Base-by-base conservation (phyloP, 2,113 vertebrate genomes). In the Callopanchax toddi region DNA sequence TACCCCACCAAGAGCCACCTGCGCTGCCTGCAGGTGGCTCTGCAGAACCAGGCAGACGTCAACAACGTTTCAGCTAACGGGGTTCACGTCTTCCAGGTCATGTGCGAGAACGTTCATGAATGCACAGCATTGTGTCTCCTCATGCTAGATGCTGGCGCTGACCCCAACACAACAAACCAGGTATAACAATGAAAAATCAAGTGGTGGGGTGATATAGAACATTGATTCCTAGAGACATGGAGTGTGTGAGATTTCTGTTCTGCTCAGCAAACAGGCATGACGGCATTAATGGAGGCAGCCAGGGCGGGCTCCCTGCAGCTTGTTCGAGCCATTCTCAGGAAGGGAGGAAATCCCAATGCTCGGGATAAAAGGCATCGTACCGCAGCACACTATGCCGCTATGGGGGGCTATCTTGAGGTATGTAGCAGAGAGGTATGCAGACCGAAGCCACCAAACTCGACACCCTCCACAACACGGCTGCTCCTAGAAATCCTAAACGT, bases 381-480 rank as follows among this genome's bases (percentile, higher is more conserved):
- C 0, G 95, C 95, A 3, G 92, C 92, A 1, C 97, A 99, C 87
- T 96, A 95, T 3, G 96, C 97, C 8, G 96, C 96, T 63, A 93
- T 93, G 92, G 93, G 94, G 52, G 96, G 96, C 59, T 95, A 89
- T 76, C 93, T 97, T 61, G 94, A 98, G 91, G 97, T 98, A 13
- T 13, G 32, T n/a, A n/a, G 9, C 22, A 36, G 20, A n/a, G n/a
- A n/a, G n/a, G n/a, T n/a, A n/a, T n/a, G n/a, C n/a, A n/a, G n/a
- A n/a, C n/a, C n/a, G n/a, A n/a, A n/a, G n/a, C n/a, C n/a, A n/a
- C n/a, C n/a, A n/a, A n/a, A n/a, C n/a, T n/a, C n/a, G n/a, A n/a
- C n/a, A n/a, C n/a, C n/a, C n/a, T n/a, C n/a, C n/a, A n/a, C n/a
- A n/a, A n/a, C n/a, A n/a, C n/a, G n/a, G n/a, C n/a, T n/a, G n/a